Base-by-base conservation (phyloP, 2,888 invertebrate species). In the Scaeva pyrastri region DNA sequence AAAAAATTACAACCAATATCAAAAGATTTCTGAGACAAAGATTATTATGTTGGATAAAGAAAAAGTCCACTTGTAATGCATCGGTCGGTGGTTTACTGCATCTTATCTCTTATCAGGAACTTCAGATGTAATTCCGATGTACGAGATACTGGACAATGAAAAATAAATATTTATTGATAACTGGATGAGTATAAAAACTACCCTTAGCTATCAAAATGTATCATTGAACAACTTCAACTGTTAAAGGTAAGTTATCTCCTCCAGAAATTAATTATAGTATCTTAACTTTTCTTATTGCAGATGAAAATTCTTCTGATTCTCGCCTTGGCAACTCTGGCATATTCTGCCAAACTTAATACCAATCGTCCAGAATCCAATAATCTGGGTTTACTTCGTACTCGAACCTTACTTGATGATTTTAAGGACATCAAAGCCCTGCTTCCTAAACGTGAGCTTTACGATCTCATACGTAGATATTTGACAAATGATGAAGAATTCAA, bases 401-500 rank as follows among this genome's bases (percentile, higher is more conserved):
- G 56, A 52, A 84, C 90, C 6, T 62, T 90, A 19, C 80, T 85
- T 1, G 89, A 88, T 76, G 90, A 90, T 60, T 84, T 90, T 12
- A 88, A 88, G 21, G 91, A 90, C 56, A 71, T 90, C 21, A 81
- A 76, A 31, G 68, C 87, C 0, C 58, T 90, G 6, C 83, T 91
- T 45, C 91, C 91, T 41, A 83, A 88, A 7, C 83, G 89, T 23
- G 88, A 88, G 3, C 43, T 92, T 3, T 86, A 88, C 12, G 74
- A 89, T 14, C 77, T 91, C 8, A 50, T 90, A 10, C 81, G 77
- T 31, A 90, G 90, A 7, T 92, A 91, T 62, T 78, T 91, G 14
- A 74, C 91, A 21, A 90, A 90, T 43, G 91, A 91, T 88, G 88
- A 85, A 6, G 88, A 91, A 19, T 92, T 92, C 66, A 91, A 92